Evolutionary conservation across 2,797 vertebrate species (phyloP).

Genomic region (Sebastes hopkinsi): DNA sequence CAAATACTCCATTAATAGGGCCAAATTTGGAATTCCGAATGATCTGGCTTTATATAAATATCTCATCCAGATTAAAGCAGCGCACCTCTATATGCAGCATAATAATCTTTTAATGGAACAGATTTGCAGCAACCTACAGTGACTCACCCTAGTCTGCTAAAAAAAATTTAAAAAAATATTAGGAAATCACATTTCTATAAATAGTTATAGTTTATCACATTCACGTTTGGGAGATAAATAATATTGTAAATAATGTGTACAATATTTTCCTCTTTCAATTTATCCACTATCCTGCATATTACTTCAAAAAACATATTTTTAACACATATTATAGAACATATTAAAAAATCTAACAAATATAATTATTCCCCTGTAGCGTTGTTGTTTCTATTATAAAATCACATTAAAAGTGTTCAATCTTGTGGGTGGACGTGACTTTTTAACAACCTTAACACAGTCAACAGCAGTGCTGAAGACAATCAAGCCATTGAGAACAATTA

Average conservation of each 20-base stretch:
- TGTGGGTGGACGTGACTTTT: constrained; percentile 1
- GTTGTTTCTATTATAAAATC: background rate
- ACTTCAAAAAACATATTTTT: background rate
- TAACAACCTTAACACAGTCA: constrained; percentile 15
- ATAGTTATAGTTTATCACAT: background rate
- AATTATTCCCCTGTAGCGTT: background rate
- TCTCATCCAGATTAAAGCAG: constrained; percentile 34
- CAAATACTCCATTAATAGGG: constrained; percentile 68
- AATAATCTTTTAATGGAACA: constrained; percentile 8
- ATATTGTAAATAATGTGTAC: background rate
- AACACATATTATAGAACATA: background rate
- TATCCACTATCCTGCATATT: background rate
- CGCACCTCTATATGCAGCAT: background rate
- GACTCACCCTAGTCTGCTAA: background rate
- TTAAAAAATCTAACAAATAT: background rate
- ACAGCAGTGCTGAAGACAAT: constrained; percentile 38
- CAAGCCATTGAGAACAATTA: constrained; percentile 32
- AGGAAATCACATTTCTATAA: background rate
- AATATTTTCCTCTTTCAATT: background rate
- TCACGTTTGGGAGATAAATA: background rate
- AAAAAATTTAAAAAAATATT: fast-evolving
- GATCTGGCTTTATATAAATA: constrained; percentile 45
- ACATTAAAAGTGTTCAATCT: background rate
- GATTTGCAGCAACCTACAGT: background rate
- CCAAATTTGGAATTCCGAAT: constrained; percentile 37